phyloP scores from a whole-genome alignment of 2,797 vertebrate species.

The Hippopotamyrus pictus region DNA sequence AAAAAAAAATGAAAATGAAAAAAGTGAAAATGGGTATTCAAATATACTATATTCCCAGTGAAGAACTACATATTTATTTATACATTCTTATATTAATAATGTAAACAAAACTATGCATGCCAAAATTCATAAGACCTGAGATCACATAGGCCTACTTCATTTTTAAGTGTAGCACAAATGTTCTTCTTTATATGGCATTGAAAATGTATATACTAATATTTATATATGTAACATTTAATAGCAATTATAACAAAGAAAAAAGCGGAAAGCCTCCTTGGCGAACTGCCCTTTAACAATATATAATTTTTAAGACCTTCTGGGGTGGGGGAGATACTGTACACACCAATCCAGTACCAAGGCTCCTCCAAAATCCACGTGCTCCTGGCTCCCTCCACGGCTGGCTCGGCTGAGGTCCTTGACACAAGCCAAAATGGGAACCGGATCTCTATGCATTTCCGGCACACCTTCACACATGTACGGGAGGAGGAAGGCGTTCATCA shows the following conservation, averaged over 20 bases:
- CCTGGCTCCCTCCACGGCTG: not conserved
- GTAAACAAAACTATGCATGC: not conserved
- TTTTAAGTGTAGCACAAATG: not conserved
- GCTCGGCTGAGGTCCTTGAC: not conserved
- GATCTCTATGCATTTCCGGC: not conserved
- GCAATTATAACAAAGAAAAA: not conserved
- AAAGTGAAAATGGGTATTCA: not conserved
- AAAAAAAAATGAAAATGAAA: not conserved
- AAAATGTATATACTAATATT: not conserved
- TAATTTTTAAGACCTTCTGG: constrained; percentile 30
- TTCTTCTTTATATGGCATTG: not conserved
- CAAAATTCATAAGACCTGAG: not conserved
- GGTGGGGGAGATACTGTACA: not conserved
- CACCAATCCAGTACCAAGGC: not conserved
- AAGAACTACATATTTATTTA: not conserved
- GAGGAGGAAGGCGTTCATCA: not conserved
- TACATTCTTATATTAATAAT: not conserved
- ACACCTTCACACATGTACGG: not conserved
- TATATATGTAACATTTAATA: not conserved
- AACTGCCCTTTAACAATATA: constrained; percentile 21
- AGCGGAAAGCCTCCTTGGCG: not conserved
- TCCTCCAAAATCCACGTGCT: not conserved
- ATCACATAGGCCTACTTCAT: not conserved
- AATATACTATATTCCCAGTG: not conserved
- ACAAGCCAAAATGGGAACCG: not conserved